Percentiles rank a stretch among this genome's conserved stretches.
Conservation (phyloP, 2,888 invertebrate species). For the Smittia aterrima region DNA sequence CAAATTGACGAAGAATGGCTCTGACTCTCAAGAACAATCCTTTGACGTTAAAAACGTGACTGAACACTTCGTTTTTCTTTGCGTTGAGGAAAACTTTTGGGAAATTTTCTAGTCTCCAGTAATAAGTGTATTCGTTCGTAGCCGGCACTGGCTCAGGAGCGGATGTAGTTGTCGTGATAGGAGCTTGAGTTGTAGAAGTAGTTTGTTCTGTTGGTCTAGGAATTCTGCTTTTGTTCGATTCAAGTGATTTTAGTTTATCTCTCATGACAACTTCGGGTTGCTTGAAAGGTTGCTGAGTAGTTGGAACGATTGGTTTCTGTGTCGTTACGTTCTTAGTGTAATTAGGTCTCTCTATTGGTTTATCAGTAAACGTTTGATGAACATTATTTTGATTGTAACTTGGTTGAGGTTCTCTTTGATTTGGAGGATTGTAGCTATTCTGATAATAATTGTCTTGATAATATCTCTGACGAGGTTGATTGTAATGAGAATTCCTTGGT, state of each 20-base stretch:
- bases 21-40: slow-evolving; percentile 28
- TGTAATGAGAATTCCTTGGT: background rate
- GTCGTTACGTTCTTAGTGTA: background rate
- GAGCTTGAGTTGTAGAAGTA: background rate
- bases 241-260: slow-evolving; percentile 23
- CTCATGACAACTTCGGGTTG: slow-evolving; percentile 20
- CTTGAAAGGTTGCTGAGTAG: background rate
- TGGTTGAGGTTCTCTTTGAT: background rate
- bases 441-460: background rate
- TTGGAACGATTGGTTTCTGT: background rate
- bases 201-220: background rate
- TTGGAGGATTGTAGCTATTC: background rate
- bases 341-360: background rate
- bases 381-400: background rate
- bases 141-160: background rate
- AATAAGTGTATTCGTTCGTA: slow-evolving; percentile 27
- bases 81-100: background rate
- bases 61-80: slow-evolving; percentile 34
- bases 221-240: background rate
- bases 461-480: background rate
- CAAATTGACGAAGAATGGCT: background rate
- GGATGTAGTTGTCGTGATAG: background rate
- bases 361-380: background rate
- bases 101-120: slow-evolving; percentile 38
- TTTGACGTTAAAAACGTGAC: slow-evolving; percentile 38